Percentiles rank a stretch among this genome's conserved stretches.
Conservation (phyloP, 2,113 vertebrate species). For the Passer domesticus region DNA sequence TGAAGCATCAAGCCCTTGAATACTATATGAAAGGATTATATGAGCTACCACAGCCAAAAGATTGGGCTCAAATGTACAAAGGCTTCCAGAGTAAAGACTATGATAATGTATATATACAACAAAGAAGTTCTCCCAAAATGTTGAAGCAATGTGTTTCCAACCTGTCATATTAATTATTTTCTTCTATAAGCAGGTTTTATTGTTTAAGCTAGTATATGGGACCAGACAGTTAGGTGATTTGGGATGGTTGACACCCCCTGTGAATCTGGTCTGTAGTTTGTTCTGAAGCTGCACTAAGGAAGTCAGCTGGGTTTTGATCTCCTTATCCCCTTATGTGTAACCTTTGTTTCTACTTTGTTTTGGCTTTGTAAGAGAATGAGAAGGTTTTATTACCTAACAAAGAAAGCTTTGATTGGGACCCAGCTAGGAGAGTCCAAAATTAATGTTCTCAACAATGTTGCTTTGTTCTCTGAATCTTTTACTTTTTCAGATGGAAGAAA, state of each 20-base stretch:
- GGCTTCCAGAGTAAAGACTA: neutral
- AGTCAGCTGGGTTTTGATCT: conserved; percentile 24
- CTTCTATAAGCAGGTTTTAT: neutral
- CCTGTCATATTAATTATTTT: neutral
- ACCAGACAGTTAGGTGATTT: neutral
- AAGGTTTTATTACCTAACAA: conserved; percentile 46
- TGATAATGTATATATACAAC: neutral
- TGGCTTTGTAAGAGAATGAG: conserved; percentile 32
- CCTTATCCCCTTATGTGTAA: neutral
- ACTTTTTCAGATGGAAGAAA: conserved; percentile 36
- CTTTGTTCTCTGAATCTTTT: conserved; percentile 56
- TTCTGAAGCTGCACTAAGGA: neutral
- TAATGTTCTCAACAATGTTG: conserved; percentile 43
- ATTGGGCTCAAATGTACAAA: neutral
- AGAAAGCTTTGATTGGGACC: conserved; percentile 42
- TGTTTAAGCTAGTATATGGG: neutral
- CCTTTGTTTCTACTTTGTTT: conserved; percentile 31
- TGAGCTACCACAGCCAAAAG: neutral
- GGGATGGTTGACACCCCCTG: neutral
- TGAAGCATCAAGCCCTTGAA: neutral
- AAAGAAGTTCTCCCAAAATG: neutral
- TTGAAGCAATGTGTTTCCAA: neutral
- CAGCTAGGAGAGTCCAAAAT: conserved; percentile 35
- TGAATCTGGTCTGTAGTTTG: neutral
- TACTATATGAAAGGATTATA: neutral